These are phyloP conservation scores for Neomorphus geoffroyi DNA, from an alignment of 2,797 vertebrate genomes.

Conservation along the genomic window DNA sequence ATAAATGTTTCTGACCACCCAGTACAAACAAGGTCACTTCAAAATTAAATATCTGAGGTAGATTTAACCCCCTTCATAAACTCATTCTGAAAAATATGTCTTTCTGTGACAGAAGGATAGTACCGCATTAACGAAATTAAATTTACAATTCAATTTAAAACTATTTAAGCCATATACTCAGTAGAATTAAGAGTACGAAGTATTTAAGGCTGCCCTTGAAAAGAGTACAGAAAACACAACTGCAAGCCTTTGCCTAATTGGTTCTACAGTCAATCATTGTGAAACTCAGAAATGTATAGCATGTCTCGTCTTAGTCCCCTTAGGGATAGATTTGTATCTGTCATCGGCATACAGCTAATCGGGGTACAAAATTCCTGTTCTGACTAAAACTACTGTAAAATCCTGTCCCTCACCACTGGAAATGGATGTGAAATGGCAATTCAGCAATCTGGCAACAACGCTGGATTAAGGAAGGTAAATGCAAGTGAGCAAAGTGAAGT, in stretches of 20 bases:
- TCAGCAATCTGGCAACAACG: neutral
- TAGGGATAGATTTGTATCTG: neutral
- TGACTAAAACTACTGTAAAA: neutral
- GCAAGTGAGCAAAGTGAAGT: neutral
- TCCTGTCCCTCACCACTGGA: neutral
- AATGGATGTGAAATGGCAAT: neutral
- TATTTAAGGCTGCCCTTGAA: constrained; percentile 45
- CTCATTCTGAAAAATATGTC: constrained; percentile 1
- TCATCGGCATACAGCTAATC: neutral
- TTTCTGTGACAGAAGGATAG: constrained; percentile 6
- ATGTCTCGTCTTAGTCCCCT: neutral
- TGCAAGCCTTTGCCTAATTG: neutral
- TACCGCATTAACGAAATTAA: constrained; percentile 59
- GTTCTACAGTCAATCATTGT: constrained; percentile 25
- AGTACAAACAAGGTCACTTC: constrained; percentile 42
- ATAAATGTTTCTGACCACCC: neutral
- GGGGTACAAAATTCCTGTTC: neutral
- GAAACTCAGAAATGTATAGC: neutral
- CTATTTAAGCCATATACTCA: neutral
- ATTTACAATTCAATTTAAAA: constrained; percentile 35
- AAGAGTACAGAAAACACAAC: neutral
- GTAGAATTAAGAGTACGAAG: constrained; percentile 27
- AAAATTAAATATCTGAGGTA: constrained; percentile 33
- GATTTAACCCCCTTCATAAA: constrained; percentile 29
- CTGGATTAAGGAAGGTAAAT: neutral